These are phyloP conservation scores for Asarcornis scutulata DNA, from an alignment of 2,113 vertebrate species.

Conservation along the genomic window DNA sequence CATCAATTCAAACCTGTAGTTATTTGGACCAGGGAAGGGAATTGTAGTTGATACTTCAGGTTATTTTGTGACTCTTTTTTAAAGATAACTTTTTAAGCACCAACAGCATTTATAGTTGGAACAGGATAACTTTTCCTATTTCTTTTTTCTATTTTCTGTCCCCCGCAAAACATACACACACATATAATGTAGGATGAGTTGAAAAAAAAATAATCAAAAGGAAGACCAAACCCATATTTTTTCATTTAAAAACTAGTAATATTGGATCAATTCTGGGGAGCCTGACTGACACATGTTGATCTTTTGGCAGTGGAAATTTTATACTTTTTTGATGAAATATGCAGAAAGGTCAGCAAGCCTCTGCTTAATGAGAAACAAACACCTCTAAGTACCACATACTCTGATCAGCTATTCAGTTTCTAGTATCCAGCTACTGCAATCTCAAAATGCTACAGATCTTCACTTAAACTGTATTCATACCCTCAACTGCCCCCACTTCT, in stretches of 20 bases:
- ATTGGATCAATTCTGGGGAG: background rate
- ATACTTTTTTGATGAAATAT: background rate
- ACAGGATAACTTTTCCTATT: background rate
- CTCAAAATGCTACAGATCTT: background rate
- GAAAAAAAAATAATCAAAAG: background rate
- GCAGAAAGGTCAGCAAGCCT: background rate
- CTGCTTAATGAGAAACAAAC: background rate
- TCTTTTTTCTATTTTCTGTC: background rate
- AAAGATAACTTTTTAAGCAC: background rate
- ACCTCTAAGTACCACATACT: background rate
- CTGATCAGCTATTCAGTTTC: background rate
- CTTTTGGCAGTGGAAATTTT: background rate
- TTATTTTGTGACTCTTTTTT: background rate
- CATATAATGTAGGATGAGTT: background rate
- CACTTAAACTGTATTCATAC: background rate
- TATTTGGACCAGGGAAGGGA: background rate
- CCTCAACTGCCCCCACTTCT: background rate
- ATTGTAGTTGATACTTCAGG: background rate
- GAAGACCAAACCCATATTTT: background rate
- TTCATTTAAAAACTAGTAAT: background rate
- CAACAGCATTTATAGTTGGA: background rate
- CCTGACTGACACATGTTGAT: background rate
- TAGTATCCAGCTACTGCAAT: background rate
- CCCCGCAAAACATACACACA: background rate
- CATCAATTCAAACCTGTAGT: slow-evolving; percentile 28